A percentile compares a stretch with the other conserved stretches of the same genome.
These are phyloP conservation scores for Platycercus adscitus DNA, from an alignment of 2,113 vertebrate species.

Conservation along the genomic window DNA sequence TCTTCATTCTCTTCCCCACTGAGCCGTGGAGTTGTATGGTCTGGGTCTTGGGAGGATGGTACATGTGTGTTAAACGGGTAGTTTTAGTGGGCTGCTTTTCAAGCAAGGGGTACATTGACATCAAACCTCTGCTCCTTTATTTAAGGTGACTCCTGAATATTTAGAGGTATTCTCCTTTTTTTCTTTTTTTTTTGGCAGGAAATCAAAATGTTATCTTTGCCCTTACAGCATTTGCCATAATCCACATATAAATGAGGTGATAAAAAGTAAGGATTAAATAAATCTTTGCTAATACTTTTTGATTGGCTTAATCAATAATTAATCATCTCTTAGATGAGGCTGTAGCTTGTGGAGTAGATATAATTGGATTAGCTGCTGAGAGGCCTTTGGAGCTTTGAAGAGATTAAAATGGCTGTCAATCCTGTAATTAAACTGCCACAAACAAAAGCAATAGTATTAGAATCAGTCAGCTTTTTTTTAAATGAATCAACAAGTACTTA, in stretches of 20 bases:
- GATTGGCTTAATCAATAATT: constrained; percentile 88
- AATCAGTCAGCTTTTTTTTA: constrained; percentile 61
- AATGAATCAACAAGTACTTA: constrained; percentile 72
- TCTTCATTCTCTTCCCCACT: neutral
- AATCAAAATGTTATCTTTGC: constrained; percentile 57
- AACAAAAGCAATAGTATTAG: constrained; percentile 77
- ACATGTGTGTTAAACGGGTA: neutral
- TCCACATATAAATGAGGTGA: constrained; percentile 71
- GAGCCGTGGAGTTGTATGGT: neutral
- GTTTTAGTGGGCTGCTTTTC: constrained; percentile 8
- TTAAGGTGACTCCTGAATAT: constrained; percentile 43
- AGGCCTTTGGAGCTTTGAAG: constrained; percentile 89
- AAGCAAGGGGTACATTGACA: neutral
- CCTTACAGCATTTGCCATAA: constrained; percentile 59
- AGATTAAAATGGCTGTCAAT: constrained; percentile 96
- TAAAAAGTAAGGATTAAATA: constrained; percentile 74
- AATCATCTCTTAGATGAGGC: constrained; percentile 83
- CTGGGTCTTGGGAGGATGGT: neutral
- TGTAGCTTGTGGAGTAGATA: constrained; percentile 88
- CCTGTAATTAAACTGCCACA: constrained; percentile 93
- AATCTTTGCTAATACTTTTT: constrained; percentile 81
- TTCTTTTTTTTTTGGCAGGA: neutral
- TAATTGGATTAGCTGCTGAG: constrained; percentile 97
- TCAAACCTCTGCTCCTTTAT: neutral
- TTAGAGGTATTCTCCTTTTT: neutral